Evolutionary conservation across 2,113 vertebrate species (phyloP), one percentile per base, ranked within the genome.

Genomic region (Salminus brasiliensis): DNA sequence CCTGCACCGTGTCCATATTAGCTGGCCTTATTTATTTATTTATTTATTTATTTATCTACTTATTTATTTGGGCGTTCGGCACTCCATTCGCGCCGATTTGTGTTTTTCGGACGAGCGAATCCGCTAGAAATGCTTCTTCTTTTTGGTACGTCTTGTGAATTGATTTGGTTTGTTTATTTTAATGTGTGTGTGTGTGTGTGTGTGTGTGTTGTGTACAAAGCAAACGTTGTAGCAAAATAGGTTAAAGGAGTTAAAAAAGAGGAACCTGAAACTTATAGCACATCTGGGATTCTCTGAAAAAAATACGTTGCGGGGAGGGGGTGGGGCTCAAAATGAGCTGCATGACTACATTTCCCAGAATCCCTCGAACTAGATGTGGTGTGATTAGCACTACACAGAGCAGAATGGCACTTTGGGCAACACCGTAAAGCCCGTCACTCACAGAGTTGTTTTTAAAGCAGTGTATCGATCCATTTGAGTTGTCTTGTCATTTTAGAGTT

Each of bases 211-310:
- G 82, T 71, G 83, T 74, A 87, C 71, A 81, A 85, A 89, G 91
- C 91, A 91, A 89, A 90, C 84, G 86, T 89, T 94, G 93, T 94
- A 93, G 93, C 93, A 94, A 87, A 89, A 88, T 81, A 62, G 15
- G 60, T 66, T 18, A 57, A 78, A 7, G 12, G 5, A 13, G 23
- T 0, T 27, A 8, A 29, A 45, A 32, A 47, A 73, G 39, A 1
- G 5, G 30, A 41, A 23, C 30, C 21, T 18, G 41, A 43, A 36
- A 25, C 36, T 67, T 45, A 13, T 12, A 69, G 63, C 36, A 69
- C 49, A 41, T 69, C 10, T 34, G n/a, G 65, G 36, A 78, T 85
- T 76, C 81, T 68, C 80, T 84, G 63, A 59, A 74, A 84, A 86
- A 80, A 21, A 27, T 10, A 65, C 34, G 62, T 85, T 57, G 57